These are phyloP conservation scores for Tuta absoluta DNA, from an alignment of 2,888 invertebrate genomes.

Conservation along the genomic window DNA sequence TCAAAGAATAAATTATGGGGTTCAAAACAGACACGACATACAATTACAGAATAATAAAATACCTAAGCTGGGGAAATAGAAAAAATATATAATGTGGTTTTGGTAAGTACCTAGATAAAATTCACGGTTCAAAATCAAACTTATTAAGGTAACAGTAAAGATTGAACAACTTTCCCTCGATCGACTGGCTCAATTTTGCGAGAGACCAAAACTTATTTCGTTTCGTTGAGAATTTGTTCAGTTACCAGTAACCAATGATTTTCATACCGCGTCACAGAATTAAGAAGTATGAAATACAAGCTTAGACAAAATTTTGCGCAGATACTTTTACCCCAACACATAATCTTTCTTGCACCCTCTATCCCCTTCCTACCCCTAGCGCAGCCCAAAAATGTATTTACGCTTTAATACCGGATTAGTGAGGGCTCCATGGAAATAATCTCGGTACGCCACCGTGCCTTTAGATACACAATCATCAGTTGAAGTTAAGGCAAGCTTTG, in stretches of 20 bases:
- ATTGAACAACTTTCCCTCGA: no score
- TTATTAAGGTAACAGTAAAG: no score
- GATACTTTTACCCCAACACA: background rate
- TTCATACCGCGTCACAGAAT: no score
- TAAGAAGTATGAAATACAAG: no score
- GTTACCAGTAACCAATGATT: no score
- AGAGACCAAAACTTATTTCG: no score
- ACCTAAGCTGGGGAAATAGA: background rate
- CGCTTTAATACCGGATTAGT: slow-evolving; percentile 28
- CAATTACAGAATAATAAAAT: background rate
- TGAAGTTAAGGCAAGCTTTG: background rate
- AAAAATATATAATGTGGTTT: no score
- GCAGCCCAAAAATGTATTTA: slow-evolving; percentile 29
- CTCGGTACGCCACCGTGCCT: slow-evolving; percentile 9
- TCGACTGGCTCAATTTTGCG: no score
- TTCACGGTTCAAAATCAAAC: no score
- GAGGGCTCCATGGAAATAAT: slow-evolving; percentile 13
- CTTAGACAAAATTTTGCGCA: background rate
- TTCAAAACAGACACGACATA: background rate
- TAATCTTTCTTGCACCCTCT: background rate
- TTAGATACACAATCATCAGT: slow-evolving; percentile 11
- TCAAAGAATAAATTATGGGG: background rate
- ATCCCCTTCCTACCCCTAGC: background rate
- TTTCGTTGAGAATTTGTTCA: no score
- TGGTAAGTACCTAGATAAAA: no score